These are phyloP conservation scores for Wiebesia pumilae DNA, from an alignment of 1,140 invertebrate genomes.

Conservation along the genomic window DNA sequence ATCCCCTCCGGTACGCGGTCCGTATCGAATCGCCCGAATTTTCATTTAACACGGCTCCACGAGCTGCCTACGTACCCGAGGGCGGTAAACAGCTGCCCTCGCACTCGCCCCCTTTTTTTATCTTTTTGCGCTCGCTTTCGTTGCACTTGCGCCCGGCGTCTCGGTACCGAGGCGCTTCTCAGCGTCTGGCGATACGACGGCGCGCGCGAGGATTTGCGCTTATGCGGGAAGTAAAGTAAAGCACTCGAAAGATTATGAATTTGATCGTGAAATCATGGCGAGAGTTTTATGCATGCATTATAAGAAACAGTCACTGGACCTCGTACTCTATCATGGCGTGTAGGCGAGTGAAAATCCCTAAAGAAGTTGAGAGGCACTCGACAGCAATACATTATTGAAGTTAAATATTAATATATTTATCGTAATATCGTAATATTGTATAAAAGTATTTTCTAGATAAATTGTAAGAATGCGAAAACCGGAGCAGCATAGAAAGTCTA, in stretches of 20 bases:
- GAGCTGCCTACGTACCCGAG: constrained; percentile 9
- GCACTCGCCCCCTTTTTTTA: not conserved
- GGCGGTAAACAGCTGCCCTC: constrained; percentile 43
- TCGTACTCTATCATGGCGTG: too few relatives aligned
- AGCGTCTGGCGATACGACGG: not conserved
- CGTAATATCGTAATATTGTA: too few relatives aligned
- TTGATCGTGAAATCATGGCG: too few relatives aligned
- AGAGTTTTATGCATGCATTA: not conserved
- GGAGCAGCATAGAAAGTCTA: not conserved
- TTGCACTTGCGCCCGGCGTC: not conserved
- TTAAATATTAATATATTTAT: too few relatives aligned
- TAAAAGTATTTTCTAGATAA: too few relatives aligned
- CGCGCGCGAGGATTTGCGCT: not conserved
- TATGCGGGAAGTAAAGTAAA: too few relatives aligned
- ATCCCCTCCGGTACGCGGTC: constrained; percentile 12
- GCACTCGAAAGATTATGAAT: too few relatives aligned
- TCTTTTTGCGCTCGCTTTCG: not conserved
- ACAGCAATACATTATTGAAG: too few relatives aligned
- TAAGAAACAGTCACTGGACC: not conserved
- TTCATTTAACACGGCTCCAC: constrained; percentile 51
- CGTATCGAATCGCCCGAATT: constrained; percentile 49
- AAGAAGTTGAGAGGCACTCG: too few relatives aligned
- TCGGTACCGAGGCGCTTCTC: not conserved
- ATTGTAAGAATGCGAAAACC: too few relatives aligned
- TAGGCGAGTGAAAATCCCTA: too few relatives aligned